Evolutionary conservation across 2,113 vertebrate genomes (phyloP).

Genomic region (Hemibagrus wyckioides): DNA sequence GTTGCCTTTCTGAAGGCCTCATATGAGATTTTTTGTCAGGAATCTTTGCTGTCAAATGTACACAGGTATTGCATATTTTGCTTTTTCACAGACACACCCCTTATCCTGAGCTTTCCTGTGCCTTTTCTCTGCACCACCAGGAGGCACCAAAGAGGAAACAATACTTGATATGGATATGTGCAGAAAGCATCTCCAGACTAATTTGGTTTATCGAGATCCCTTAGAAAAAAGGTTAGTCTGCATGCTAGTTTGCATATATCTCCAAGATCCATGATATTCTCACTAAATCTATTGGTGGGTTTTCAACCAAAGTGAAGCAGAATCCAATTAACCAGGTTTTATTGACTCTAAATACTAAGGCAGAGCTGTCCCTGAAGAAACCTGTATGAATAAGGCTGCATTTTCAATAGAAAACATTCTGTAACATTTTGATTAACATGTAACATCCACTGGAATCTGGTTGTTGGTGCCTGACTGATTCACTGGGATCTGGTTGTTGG

Average conservation of each 20-base stretch:
- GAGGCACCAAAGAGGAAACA: neutral
- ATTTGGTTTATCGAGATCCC: neutral
- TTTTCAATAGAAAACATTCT: neutral
- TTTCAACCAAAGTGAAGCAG: neutral
- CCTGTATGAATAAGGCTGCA: neutral
- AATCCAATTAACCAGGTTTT: neutral
- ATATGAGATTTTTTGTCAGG: neutral
- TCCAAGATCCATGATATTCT: neutral
- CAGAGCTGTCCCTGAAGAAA: neutral
- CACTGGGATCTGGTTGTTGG: neutral
- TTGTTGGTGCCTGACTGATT: neutral
- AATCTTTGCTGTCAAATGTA: neutral
- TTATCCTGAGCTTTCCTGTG: neutral
- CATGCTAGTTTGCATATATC: neutral
- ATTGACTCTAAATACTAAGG: neutral
- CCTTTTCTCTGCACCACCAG: neutral
- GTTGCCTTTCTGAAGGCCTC: conserved; percentile 8
- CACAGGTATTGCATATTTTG: neutral
- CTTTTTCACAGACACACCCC: neutral
- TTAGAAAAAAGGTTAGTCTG: neutral
- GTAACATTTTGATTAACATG: too few species aligned
- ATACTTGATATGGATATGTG: neutral
- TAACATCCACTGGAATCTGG: neutral
- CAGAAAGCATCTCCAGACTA: neutral
- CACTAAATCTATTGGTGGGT: neutral